Percentiles rank a stretch among this genome's conserved stretches.
These are phyloP conservation scores for Ceyx margarethae DNA, from an alignment of 2,113 vertebrate species.

Conservation along the genomic window DNA sequence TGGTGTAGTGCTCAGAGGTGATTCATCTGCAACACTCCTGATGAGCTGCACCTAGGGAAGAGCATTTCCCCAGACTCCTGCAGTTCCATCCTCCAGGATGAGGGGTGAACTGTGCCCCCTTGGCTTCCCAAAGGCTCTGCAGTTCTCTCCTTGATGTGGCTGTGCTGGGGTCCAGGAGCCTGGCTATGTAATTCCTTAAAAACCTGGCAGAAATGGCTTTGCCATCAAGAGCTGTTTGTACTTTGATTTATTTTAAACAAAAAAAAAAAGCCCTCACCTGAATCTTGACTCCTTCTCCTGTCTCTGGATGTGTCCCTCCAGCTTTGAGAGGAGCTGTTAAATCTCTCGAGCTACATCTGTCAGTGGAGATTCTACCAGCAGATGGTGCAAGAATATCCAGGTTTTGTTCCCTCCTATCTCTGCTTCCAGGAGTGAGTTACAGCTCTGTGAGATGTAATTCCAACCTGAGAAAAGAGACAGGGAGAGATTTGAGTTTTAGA, in stretches of 20 bases:
- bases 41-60: not conserved
- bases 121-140: not conserved
- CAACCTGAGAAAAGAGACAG: not conserved
- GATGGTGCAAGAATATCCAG: slow-evolving; percentile 27
- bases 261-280: not conserved
- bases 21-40: not conserved
- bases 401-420: not conserved
- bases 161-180: rapidly evolving
- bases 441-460: not conserved
- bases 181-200: not conserved
- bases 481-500: not conserved
- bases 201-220: not conserved
- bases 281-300: not conserved
- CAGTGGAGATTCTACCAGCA: not conserved
- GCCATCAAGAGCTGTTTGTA: not conserved
- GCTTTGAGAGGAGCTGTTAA: not conserved
- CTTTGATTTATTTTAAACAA: not conserved
- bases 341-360: not conserved
- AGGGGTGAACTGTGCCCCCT: not conserved
- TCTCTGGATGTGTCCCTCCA: not conserved
- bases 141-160: not conserved
- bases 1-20: not conserved
- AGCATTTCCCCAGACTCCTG: not conserved
- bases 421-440: not conserved
- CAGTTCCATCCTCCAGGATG: not conserved